Evolutionary conservation across 2,113 vertebrate genomes (phyloP), one percentile per base, ranked within the genome.

Genomic region (Atractosteus spatula): DNA sequence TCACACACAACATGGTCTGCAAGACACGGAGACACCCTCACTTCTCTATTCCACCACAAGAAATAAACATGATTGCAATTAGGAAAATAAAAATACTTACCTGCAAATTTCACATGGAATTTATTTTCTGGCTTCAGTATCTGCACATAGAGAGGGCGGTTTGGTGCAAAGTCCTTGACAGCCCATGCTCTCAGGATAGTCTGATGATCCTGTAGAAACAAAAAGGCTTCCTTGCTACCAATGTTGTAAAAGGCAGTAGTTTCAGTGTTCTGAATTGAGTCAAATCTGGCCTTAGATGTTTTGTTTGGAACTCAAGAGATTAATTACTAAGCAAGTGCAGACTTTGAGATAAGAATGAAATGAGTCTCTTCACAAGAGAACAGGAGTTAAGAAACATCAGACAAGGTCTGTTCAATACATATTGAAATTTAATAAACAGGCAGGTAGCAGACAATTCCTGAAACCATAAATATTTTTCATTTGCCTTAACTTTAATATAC

Each of bases 21-120:
- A 90, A 80, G 12, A 69, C 68, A 73, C 12, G 1, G 29, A 66
- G 10, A 42, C 29, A 41, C n/a, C 43, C 41, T 44, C 3, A 66
- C 2, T 29, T 29, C 7, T 42, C 63, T 59, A 59, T 14, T 13
- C n/a, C 13, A 59, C 56, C n/a, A n/a, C 11, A n/a, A 1, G 56
- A 59, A 59, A 59, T 5, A 2, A 51, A 10, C 5, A 51, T 51
- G 5, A 5, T 7, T 51, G 5, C 47, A 51, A 51, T 2, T 51
- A 10, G 47, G 10, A 51, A 5, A 5, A 1, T 10, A 51, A 51
- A 5, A 5, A 51, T 3, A 65, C 91, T 91, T 85, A 99, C 97
- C 97, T 87, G 96, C 97, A 91, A 99, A 99, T 84, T 99, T 98
- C 65, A 99, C 97, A 82, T 99, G 97, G 76, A 99, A 99, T 90